phyloP scores from a whole-genome alignment of 2,888 invertebrate species.

The Agrochola macilenta region DNA sequence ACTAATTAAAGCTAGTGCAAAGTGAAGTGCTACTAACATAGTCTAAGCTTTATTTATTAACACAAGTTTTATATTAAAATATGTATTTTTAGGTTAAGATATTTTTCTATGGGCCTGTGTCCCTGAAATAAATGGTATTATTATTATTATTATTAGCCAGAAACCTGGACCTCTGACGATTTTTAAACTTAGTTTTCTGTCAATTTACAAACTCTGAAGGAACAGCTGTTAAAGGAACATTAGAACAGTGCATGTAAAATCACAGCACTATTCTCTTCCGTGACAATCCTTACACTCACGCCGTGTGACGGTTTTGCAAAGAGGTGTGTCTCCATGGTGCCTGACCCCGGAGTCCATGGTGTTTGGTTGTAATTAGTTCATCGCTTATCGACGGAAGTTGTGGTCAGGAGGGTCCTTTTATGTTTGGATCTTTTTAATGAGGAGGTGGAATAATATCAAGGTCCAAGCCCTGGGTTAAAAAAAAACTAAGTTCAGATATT shows the following conservation, averaged over 20 bases:
- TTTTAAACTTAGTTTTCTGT: not conserved
- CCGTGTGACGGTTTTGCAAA: slow-evolving; percentile 58
- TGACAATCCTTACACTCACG: slow-evolving; percentile 45
- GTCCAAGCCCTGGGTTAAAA: not conserved
- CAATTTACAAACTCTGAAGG: not conserved
- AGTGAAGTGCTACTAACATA: no score
- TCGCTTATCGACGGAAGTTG: slow-evolving; percentile 57
- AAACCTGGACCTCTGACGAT: not conserved
- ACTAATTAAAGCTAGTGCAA: no score
- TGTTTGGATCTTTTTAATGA: slow-evolving; percentile 19
- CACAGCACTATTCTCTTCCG: slow-evolving; percentile 9
- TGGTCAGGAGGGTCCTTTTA: slow-evolving; percentile 28
- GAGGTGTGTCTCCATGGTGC: slow-evolving; percentile 59
- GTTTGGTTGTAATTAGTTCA: slow-evolving; percentile 56
- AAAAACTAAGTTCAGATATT: not conserved
- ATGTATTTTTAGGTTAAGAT: no score
- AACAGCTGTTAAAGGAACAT: no score
- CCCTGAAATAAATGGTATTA: no score
- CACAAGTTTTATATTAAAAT: no score
- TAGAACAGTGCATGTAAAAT: not conserved
- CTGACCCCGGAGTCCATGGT: slow-evolving; percentile 42
- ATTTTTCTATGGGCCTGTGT: no score
- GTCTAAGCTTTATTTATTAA: no score
- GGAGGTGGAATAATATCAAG: slow-evolving; percentile 1
- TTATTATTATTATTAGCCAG: no score